Conservation (phyloP, 2,888 invertebrate species). For the Sinelater perroti region DNA sequence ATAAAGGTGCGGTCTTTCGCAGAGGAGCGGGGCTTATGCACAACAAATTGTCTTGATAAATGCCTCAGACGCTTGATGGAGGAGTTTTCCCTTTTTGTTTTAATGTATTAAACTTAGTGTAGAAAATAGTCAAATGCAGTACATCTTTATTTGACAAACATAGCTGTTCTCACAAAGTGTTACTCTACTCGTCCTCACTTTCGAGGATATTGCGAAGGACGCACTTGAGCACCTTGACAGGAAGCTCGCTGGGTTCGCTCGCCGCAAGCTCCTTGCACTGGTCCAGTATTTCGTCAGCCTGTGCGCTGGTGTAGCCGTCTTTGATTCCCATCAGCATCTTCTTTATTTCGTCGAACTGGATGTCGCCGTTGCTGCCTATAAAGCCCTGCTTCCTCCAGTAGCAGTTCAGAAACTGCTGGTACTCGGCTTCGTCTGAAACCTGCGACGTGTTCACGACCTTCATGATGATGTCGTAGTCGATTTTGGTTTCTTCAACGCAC, state of each 20-base stretch:
- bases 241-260: neutral
- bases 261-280: neutral
- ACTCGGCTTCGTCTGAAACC: constrained; percentile 43
- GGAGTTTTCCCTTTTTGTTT: too few relatives aligned
- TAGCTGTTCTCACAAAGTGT: too few relatives aligned
- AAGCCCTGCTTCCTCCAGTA: constrained; percentile 53
- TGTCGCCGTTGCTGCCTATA: constrained; percentile 47
- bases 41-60: too few relatives aligned
- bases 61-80: too few relatives aligned
- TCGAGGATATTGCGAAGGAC: neutral
- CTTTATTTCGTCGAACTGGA: constrained; percentile 49
- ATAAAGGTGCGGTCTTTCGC: too few relatives aligned
- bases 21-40: too few relatives aligned
- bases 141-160: too few relatives aligned
- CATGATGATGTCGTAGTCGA: constrained; percentile 44
- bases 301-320: neutral
- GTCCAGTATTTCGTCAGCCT: neutral
- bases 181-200: too few relatives aligned
- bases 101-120: too few relatives aligned
- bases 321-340: constrained; percentile 41
- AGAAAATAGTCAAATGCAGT: too few relatives aligned
- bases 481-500: constrained; percentile 47
- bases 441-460: constrained; percentile 39
- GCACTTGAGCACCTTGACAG: neutral
- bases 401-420: constrained; percentile 50